Percentiles rank a stretch among this genome's conserved stretches.
Evolutionary conservation across 2,888 invertebrate genomes (phyloP).

Genomic region (Rhynchonema sp.): DNA sequence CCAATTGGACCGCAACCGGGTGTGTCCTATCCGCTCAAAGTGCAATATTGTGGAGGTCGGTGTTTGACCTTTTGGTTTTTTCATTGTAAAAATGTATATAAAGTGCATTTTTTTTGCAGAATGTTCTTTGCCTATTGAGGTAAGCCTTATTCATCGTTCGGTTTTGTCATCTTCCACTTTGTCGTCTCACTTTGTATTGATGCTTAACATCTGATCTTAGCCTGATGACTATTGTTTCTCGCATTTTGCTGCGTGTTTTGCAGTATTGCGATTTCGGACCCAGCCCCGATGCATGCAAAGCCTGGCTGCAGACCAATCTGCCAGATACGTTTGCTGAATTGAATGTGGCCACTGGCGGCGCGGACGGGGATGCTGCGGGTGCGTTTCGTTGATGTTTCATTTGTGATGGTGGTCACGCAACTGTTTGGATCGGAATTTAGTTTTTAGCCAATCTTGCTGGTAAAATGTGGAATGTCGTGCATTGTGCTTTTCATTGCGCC

Average conservation of each 20-base stretch:
- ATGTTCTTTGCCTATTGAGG: conserved; percentile 18
- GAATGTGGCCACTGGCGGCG: neutral
- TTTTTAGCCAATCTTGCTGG: too few relatives aligned
- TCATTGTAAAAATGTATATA: neutral
- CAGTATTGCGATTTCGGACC: conserved; percentile 96
- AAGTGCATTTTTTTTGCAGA: conserved; percentile 10
- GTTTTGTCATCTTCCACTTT: too few relatives aligned
- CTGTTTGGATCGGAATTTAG: neutral
- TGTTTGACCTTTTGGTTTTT: neutral
- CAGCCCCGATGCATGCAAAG: conserved; percentile 86
- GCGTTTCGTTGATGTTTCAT: neutral
- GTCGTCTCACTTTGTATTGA: too few relatives aligned
- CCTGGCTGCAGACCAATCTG: conserved; percentile 80
- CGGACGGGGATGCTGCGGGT: conserved; percentile 1
- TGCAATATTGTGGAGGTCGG: conserved; percentile 19
- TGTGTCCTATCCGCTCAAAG: conserved; percentile 15
- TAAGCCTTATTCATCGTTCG: too few relatives aligned
- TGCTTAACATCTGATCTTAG: too few relatives aligned
- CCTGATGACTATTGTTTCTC: too few relatives aligned
- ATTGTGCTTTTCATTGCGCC: too few relatives aligned
- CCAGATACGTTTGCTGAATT: conserved; percentile 76
- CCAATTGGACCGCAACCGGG: neutral
- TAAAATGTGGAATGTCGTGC: too few relatives aligned
- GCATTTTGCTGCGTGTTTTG: neutral
- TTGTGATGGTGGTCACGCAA: neutral